Evolutionary conservation across 2,797 vertebrate species (phyloP), one percentile per base, ranked within the genome.

Genomic region (Phaenicophaeus curvirostris): DNA sequence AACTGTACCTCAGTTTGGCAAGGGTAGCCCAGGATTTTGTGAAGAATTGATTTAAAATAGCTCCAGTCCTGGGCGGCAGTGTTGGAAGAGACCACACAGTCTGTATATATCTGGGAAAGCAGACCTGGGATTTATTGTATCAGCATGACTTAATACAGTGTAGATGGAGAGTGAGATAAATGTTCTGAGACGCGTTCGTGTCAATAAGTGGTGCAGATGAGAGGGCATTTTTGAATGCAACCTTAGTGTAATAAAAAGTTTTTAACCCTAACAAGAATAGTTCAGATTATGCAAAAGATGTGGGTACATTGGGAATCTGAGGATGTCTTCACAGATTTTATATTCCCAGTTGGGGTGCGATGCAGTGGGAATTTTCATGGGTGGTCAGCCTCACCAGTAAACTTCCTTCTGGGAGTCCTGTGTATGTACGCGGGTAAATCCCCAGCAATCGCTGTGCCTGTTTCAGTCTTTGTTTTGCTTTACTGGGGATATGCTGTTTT

Each of bases 391-490:
- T 72, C 37, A 44, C 72, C 50, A 91, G 81, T 61, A 75, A 71
- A 42, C n/a, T 69, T 93, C 41, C 59, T 74, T 84, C 42, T 88
- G 77, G 58, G 77, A 93, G 68, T 92, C 50, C 66, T n/a, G 35
- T 79, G 16, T 66, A 57, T 72, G 62, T 85, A 68, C 55, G 54
- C 77, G 78, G 39, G 37, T 55, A 80, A 76, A 95, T 94, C 61
- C 77, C 35, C 8, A 61, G 80, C 2, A 23, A 44, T 46, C 2
- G 0, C 63, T 68, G n/a, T 81, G 74, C 12, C 44, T 74, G 9
- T 46, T 80, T 31, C 53, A 53, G 83, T 44, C 87, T 78, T 85
- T 86, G 65, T 63, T 96, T 87, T 74, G 15, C 63, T 93, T 83
- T 79, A 31, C 30, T 78, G 79, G 33, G 62, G 67, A 23, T 69